phyloP scores from a whole-genome alignment of 2,113 vertebrate species.

The Ceyx margarethae region DNA sequence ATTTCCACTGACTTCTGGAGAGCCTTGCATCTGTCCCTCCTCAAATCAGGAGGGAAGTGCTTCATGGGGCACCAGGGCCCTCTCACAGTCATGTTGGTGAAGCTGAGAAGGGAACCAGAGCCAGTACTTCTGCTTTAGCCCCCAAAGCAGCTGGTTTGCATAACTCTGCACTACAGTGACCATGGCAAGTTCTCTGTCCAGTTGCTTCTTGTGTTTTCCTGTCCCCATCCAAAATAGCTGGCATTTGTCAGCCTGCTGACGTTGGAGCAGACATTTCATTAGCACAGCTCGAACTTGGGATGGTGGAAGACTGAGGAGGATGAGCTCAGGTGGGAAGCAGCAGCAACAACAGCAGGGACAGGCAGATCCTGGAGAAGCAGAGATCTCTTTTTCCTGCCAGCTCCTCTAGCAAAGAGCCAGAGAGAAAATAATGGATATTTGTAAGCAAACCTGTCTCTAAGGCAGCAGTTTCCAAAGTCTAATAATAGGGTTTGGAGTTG shows the following conservation, averaged over 20 bases:
- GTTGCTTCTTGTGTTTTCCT: not conserved
- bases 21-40: not conserved
- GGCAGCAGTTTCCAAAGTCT: slow-evolving; percentile 50
- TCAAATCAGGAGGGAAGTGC: not conserved
- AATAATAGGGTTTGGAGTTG: slow-evolving; percentile 35
- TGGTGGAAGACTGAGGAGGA: not conserved
- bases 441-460: slow-evolving; percentile 46
- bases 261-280: not conserved
- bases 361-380: not conserved
- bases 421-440: slow-evolving; percentile 10
- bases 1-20: not conserved
- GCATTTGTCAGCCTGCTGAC: not conserved
- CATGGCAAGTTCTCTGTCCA: not conserved
- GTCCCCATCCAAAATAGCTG: not conserved
- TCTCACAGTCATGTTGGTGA: not conserved
- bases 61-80: not conserved
- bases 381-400: not conserved
- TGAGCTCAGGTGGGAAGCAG: not conserved
- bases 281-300: not conserved
- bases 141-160: not conserved
- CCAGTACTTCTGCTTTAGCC: not conserved
- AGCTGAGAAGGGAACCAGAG: not conserved
- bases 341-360: not conserved
- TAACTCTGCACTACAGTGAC: not conserved
- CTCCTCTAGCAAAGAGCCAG: not conserved